A percentile compares a stretch with the other conserved stretches of the same genome.
Conservation (phyloP, 1,140 invertebrate species). For the Mesaphorura yosii region DNA sequence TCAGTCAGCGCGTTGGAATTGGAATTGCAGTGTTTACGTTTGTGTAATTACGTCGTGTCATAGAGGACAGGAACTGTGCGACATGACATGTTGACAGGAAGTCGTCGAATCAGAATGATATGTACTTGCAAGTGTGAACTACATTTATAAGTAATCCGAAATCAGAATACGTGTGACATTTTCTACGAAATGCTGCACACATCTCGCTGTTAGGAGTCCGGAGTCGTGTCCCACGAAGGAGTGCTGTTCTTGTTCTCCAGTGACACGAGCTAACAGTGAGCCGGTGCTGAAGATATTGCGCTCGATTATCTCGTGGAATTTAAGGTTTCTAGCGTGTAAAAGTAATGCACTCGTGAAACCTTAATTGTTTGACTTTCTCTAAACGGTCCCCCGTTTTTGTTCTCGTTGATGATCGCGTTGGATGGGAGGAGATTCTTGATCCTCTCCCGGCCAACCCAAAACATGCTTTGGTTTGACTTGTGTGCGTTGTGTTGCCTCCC, state of each 20-base stretch:
- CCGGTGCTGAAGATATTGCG: slow-evolving; percentile 11
- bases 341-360: slow-evolving; percentile 15
- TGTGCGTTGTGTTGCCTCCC: slow-evolving; percentile 27
- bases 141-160: slow-evolving; percentile 25
- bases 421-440: slow-evolving; percentile 32
- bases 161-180: no score
- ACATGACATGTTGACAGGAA: no score
- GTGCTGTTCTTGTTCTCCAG: no score
- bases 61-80: no score
- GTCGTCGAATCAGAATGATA: slow-evolving; percentile 22
- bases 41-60: no score
- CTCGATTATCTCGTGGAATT: slow-evolving; percentile 24
- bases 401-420: slow-evolving; percentile 31
- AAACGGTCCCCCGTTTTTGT: slow-evolving; percentile 25
- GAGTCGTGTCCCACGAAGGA: no score
- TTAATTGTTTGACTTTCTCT: slow-evolving; percentile 31
- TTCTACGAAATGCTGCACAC: no score
- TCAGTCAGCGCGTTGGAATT: no score
- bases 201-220: no score
- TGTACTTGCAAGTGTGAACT: slow-evolving; percentile 26
- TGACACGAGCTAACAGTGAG: slow-evolving; percentile 13
- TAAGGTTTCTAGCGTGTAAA: slow-evolving; percentile 26
- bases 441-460: slow-evolving; percentile 29
- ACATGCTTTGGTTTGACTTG: slow-evolving; percentile 18
- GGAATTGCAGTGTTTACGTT: no score